Percentiles rank a stretch among this genome's conserved stretches.
Conservation (phyloP, 2,113 vertebrate genomes). For the Melanocharis versteri region DNA sequence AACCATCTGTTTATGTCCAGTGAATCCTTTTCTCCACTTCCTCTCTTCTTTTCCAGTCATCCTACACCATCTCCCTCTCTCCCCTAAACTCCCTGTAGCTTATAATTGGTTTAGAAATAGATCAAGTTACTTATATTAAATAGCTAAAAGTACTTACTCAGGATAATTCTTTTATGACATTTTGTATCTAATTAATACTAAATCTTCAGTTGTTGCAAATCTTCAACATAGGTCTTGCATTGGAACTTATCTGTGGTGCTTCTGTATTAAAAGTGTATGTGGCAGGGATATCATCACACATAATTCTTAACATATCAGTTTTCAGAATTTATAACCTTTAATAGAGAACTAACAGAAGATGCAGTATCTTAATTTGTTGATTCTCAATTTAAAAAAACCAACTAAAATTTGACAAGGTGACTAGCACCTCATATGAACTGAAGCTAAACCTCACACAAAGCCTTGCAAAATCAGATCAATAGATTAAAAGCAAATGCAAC, state of each 20-base stretch:
- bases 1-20: not conserved
- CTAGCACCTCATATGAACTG: accelerated
- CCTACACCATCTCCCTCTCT: not conserved
- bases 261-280: not conserved
- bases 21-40: not conserved
- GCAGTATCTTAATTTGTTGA: not conserved
- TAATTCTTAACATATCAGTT: not conserved
- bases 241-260: not conserved
- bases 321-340: not conserved
- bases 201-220: not conserved
- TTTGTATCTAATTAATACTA: not conserved
- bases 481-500: not conserved
- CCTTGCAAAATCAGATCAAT: not conserved
- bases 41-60: not conserved
- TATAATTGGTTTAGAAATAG: slow-evolving; percentile 25
- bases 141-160: slow-evolving; percentile 1
- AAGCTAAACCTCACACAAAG: not conserved
- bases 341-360: not conserved
- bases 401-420: not conserved
- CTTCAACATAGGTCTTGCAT: not conserved
- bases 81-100: not conserved
- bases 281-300: not conserved
- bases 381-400: not conserved
- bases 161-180: not conserved
- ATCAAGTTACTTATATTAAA: not conserved